phyloP scores from a whole-genome alignment of 2,113 vertebrate species.

The Bothrops jararaca region DNA sequence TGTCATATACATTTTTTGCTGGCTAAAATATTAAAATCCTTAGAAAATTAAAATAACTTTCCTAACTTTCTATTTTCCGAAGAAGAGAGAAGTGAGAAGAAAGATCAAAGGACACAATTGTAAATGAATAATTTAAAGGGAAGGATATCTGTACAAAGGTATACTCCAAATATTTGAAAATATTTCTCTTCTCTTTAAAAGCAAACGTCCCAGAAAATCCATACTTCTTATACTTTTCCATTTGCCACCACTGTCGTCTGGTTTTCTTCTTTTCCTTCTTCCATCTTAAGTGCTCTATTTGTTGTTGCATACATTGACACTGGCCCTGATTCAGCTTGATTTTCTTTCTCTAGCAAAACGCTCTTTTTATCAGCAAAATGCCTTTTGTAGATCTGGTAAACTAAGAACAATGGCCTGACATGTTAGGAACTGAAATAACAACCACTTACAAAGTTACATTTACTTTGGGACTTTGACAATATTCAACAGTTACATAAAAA shows the following conservation, averaged over 20 bases:
- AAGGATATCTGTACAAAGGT: conserved; percentile 22
- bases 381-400: conserved; percentile 73
- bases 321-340: conserved; percentile 24
- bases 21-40: conserved; percentile 1
- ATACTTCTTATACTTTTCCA: conserved; percentile 4
- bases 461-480: background rate
- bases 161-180: conserved; percentile 21
- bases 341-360: conserved; percentile 34
- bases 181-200: conserved; percentile 29
- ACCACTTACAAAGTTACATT: background rate
- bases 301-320: conserved; percentile 28
- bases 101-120: conserved; percentile 13
- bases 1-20: conserved; percentile 23
- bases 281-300: conserved; percentile 73
- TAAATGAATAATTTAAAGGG: conserved; percentile 30
- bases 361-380: background rate
- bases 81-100: conserved; percentile 45
- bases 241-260: background rate
- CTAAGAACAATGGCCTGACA: conserved; percentile 61
- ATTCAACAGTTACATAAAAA: background rate
- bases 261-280: conserved; percentile 56
- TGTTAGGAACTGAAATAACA: conserved; percentile 32
- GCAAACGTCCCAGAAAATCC: conserved; percentile 26
- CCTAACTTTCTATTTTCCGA: background rate
- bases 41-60: background rate